phyloP scores from a whole-genome alignment of 2,113 vertebrate genomes.

The Chunga burmeisteri region DNA sequence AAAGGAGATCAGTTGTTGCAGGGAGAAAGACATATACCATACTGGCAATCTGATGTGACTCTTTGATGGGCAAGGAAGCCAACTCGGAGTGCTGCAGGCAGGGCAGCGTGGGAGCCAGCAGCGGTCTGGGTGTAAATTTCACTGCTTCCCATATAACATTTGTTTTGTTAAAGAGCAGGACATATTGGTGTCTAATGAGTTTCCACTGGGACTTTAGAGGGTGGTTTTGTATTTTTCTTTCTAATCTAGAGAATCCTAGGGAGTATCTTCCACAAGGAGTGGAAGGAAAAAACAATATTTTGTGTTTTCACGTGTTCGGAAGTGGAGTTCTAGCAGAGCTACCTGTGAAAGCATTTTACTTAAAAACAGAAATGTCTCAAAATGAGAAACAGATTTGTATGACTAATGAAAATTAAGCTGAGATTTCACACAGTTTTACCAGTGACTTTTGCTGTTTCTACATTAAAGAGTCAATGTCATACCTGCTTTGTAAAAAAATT shows the following conservation, averaged over 20 bases:
- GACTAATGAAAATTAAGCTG: constrained; percentile 9
- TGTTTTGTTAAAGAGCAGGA: neutral
- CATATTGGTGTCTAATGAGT: neutral
- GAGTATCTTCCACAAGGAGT: neutral
- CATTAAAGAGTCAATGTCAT: constrained; percentile 18
- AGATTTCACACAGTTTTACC: constrained; percentile 17
- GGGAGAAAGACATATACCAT: neutral
- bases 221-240: neutral
- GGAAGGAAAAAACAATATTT: neutral
- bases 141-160: neutral
- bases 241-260: neutral
- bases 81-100: neutral
- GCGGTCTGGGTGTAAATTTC: neutral
- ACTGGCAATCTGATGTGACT: neutral
- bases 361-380: neutral
- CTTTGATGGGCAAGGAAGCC: neutral
- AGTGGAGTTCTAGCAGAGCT: neutral
- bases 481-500: neutral
- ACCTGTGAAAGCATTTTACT: constrained; percentile 20
- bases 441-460: constrained; percentile 4
- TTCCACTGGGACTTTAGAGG: neutral
- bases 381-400: constrained; percentile 14
- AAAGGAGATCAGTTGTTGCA: neutral
- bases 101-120: neutral
- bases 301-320: neutral